Percentiles rank a stretch among this genome's conserved stretches.
phyloP scores from a whole-genome alignment of 2,797 vertebrate species.

The Tragelaphus eurycerus region DNA sequence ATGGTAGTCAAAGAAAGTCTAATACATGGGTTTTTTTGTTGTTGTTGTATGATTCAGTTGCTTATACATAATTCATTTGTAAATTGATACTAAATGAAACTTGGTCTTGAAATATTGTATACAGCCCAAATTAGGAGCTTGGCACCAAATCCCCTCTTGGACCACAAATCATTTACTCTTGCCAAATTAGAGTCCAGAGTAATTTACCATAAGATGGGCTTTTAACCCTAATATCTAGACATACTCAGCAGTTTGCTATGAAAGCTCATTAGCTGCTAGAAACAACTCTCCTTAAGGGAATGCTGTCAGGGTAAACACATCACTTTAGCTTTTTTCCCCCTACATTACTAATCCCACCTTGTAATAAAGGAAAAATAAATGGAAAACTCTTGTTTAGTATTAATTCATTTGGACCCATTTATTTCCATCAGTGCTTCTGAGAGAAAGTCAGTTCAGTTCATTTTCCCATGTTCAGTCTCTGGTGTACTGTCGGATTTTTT shows the following conservation, averaged over 20 bases:
- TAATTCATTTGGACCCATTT: slow-evolving; percentile 24
- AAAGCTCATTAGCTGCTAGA: slow-evolving; percentile 63
- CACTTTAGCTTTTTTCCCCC: slow-evolving; percentile 11
- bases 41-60: slow-evolving; percentile 40
- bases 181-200: slow-evolving; percentile 74
- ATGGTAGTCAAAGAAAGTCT: not conserved
- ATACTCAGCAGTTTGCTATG: not conserved
- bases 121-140: slow-evolving; percentile 69
- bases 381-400: not conserved
- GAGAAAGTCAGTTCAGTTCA: not conserved
- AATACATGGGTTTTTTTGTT: not conserved
- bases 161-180: slow-evolving; percentile 69
- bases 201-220: slow-evolving; percentile 74
- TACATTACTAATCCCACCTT: slow-evolving; percentile 39
- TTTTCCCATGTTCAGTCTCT: not conserved
- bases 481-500: not conserved
- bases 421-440: slow-evolving; percentile 23
- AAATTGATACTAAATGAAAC: slow-evolving; percentile 76
- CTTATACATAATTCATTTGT: slow-evolving; percentile 68
- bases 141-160: slow-evolving; percentile 73
- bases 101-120: slow-evolving; percentile 73
- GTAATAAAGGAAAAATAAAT: slow-evolving; percentile 36
- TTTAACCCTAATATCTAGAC: slow-evolving; percentile 70
- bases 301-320: slow-evolving; percentile 32
- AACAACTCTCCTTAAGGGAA: slow-evolving; percentile 37